These are phyloP conservation scores for Phalacrocorax brasilianus DNA, from an alignment of 2,113 vertebrate genomes.

Conservation along the genomic window DNA sequence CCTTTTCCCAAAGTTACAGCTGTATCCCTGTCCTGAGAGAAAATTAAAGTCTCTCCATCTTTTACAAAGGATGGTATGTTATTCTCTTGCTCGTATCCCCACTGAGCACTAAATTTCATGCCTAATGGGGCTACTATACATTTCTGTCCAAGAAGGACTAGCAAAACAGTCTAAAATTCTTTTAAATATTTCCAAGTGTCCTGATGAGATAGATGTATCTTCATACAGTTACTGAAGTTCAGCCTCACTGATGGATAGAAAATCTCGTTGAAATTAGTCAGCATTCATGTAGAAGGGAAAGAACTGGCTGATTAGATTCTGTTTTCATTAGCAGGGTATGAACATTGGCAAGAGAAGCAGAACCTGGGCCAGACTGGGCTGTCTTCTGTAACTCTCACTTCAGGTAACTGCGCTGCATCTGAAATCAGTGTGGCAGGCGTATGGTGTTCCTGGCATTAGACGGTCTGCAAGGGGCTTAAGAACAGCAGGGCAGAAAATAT, in stretches of 20 bases:
- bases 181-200: not conserved
- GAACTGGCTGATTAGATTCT: not conserved
- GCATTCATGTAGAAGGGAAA: not conserved
- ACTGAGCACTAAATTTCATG: not conserved
- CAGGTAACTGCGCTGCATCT: not conserved
- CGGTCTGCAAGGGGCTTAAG: not conserved
- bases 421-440: fast-evolving
- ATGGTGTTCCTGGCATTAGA: not conserved
- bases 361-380: not conserved
- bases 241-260: fast-evolving
- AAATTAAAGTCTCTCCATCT: not conserved
- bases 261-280: not conserved
- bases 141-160: not conserved
- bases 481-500: not conserved
- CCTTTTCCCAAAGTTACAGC: not conserved
- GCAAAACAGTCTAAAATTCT: not conserved
- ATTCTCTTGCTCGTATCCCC: not conserved
- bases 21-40: not conserved
- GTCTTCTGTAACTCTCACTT: not conserved
- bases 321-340: not conserved
- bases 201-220: not conserved
- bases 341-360: not conserved
- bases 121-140: not conserved
- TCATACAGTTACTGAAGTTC: not conserved
- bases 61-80: not conserved